Percentiles rank a stretch among this genome's conserved stretches.
These are phyloP conservation scores for Neomonachus schauinslandi DNA, from an alignment of 2,113 vertebrate species.

Conservation along the genomic window DNA sequence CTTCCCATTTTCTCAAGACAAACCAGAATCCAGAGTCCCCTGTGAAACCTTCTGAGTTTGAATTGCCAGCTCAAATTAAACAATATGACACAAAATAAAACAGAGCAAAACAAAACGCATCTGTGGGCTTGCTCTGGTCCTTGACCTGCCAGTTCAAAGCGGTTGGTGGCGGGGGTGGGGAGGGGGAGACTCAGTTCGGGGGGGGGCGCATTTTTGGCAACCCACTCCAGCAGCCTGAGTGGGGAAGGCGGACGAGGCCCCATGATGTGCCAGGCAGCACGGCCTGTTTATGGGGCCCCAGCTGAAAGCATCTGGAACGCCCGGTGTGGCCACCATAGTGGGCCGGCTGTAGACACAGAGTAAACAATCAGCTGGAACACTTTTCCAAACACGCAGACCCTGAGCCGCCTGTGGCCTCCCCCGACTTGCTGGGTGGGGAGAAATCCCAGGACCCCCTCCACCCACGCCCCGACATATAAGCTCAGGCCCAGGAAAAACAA, in stretches of 20 bases:
- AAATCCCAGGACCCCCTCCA: neutral
- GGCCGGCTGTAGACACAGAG: neutral
- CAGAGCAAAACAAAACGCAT: neutral
- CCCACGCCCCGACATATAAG: neutral
- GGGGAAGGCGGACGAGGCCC: neutral
- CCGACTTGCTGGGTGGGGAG: neutral
- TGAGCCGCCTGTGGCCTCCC: neutral
- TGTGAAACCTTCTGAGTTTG: neutral
- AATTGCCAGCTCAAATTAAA: constrained; percentile 19
- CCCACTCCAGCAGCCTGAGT: neutral
- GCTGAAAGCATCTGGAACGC: constrained; percentile 45
- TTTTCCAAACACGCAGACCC: neutral
- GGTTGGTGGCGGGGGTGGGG: accelerated
- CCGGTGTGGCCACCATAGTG: accelerated
- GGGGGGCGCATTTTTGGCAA: neutral
- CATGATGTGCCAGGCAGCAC: accelerated
- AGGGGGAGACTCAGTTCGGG: accelerated
- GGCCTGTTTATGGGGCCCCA: neutral
- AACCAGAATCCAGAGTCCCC: neutral
- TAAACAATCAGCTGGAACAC: neutral
- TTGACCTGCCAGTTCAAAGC: neutral
- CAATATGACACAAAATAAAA: neutral
- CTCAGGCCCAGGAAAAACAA: constrained; percentile 45
- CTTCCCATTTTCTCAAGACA: neutral
- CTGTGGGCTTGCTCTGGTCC: neutral